These are phyloP conservation scores for Sarcophaga rosellei DNA, from an alignment of 2,888 invertebrate genomes.

Conservation along the genomic window DNA sequence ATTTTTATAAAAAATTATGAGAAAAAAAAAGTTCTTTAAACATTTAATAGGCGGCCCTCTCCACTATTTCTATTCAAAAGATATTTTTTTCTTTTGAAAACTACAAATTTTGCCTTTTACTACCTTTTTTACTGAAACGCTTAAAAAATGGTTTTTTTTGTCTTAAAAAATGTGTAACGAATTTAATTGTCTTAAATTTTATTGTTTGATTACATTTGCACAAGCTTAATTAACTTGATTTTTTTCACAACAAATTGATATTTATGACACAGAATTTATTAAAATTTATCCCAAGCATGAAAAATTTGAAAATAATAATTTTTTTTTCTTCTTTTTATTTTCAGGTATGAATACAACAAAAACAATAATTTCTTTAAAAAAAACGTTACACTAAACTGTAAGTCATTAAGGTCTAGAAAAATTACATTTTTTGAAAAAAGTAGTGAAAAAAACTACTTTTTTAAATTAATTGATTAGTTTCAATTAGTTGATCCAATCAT, in stretches of 20 bases:
- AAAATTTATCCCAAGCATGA: neutral
- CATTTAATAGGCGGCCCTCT: too few relatives aligned
- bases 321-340: slow-evolving; percentile 1
- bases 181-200: slow-evolving; percentile 36
- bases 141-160: neutral
- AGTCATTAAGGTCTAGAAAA: too few relatives aligned
- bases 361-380: too few relatives aligned
- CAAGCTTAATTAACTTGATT: slow-evolving; percentile 56
- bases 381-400: too few relatives aligned
- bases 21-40: too few relatives aligned
- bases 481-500: too few relatives aligned
- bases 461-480: too few relatives aligned
- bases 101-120: neutral
- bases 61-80: neutral
- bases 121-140: neutral
- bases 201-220: slow-evolving; percentile 20
- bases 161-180: too few relatives aligned
- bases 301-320: neutral
- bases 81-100: neutral
- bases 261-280: slow-evolving; percentile 16
- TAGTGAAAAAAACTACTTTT: too few relatives aligned
- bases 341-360: slow-evolving; percentile 17
- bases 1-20: too few relatives aligned
- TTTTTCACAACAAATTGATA: slow-evolving; percentile 36
- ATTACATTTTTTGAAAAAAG: too few relatives aligned